Base-by-base conservation (phyloP, 2,797 vertebrate species). In the Argyrosomus regius region DNA sequence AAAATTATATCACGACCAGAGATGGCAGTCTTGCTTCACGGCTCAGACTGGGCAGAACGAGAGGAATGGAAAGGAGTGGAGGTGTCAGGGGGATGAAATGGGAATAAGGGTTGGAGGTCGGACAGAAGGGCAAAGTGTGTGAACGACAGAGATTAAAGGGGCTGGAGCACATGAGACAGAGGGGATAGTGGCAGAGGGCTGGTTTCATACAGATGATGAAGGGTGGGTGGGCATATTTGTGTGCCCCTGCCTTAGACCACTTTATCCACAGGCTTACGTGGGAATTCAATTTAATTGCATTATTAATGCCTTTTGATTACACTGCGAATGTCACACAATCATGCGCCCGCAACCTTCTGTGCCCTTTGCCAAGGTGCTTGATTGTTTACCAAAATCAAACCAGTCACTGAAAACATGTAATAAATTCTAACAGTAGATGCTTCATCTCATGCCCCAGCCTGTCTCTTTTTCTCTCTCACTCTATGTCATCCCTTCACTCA, bases 11-110 rank as follows among this genome's bases (percentile, higher is more conserved):
- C 69, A 68, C 8, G 58, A 82, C 92, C 76, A 90, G 84, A 93
- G 92, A 85, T 90, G 93, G 93, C 94, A 93, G 91, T 89, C 88
- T 92, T 91, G 91, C 65, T 70, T 61, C 69, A 52, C 67, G 78
- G 26, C 56, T 75, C 41, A 35, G 61, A 35, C 49, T 3, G 9
- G 59, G 43, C 16, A 46, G 71, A 70, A 61, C 4, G 63, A 78
- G 62, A 71, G 63, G 62, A 75, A 75, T 46, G 74, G 62, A 82
- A 72, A 61, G 79, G 35, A 75, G 59, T 52, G 57, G 73, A 39
- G 72, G 83, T 58, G 75, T 84, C 50, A 67, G 81, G 73, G 73
- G 81, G 84, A 83, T 70, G 82, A 82, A 82, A 83, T 70, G 67
- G 89, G 86, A 84, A 85, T 91, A 79, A 74, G 81, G 91, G 85